These are phyloP conservation scores for Dicroscelio sp. DNA, from an alignment of 2,888 invertebrate genomes.

Conservation along the genomic window DNA sequence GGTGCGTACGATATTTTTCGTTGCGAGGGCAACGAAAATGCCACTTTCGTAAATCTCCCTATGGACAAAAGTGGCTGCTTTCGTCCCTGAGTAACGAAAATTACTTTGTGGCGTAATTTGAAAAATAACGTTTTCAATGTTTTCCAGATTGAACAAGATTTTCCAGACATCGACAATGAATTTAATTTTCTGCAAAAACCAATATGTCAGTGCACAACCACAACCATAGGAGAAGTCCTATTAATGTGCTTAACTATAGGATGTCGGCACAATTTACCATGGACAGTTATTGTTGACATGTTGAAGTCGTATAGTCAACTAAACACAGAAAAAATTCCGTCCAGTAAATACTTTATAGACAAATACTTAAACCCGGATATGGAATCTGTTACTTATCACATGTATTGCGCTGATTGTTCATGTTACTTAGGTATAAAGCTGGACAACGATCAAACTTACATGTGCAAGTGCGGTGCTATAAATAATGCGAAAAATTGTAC, in stretches of 20 bases:
- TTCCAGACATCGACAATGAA: no score
- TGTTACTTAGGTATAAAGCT: neutral
- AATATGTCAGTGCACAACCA: neutral
- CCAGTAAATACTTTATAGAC: conserved; percentile 47
- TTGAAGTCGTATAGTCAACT: conserved; percentile 32
- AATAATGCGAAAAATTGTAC: neutral
- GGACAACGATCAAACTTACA: neutral
- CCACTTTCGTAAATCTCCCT: no score
- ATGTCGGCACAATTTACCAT: conserved; percentile 22
- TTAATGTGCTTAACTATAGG: conserved; percentile 49
- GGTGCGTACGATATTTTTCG: no score
- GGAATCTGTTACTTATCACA: conserved; percentile 11
- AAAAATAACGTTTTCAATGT: no score
- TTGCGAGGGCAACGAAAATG: no score
- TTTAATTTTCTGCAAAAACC: neutral
- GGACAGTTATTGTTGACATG: conserved; percentile 31
- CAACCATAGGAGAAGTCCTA: conserved; percentile 31
- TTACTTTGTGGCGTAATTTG: no score
- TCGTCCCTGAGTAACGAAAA: no score
- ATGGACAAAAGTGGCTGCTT: no score
- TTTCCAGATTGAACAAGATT: no score
- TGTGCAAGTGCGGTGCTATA: neutral
- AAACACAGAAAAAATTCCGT: conserved; percentile 6
- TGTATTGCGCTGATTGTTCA: conserved; percentile 18
- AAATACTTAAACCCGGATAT: conserved; percentile 24